These are phyloP conservation scores for Ophion ventricosus DNA, from an alignment of 2,888 invertebrate genomes.

Conservation along the genomic window DNA sequence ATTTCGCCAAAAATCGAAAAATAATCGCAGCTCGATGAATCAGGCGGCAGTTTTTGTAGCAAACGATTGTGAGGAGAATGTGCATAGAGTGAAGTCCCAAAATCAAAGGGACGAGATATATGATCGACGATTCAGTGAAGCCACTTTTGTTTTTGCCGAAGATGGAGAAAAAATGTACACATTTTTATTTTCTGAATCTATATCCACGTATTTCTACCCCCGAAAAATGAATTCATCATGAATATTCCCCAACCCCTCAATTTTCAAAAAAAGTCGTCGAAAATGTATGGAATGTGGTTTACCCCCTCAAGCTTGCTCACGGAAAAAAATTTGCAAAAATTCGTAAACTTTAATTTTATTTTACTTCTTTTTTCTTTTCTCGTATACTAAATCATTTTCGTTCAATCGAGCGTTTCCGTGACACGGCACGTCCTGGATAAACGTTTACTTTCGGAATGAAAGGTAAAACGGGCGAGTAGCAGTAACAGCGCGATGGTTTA, in stretches of 20 bases:
- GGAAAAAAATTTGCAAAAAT: too few relatives aligned
- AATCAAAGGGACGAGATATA: not conserved
- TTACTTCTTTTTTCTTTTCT: not conserved
- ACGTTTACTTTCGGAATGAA: slow-evolving; percentile 52
- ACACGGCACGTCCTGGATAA: not conserved
- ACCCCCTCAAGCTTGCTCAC: too few relatives aligned
- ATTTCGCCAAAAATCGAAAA: not conserved
- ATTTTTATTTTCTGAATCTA: not conserved
- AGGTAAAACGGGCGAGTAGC: slow-evolving; percentile 9
- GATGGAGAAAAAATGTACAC: not conserved
- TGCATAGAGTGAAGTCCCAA: not conserved
- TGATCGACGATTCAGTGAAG: not conserved
- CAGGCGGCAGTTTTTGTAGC: not conserved
- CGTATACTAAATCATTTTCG: not conserved
- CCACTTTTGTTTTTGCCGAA: not conserved
- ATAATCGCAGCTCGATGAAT: not conserved
- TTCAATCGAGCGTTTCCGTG: slow-evolving; percentile 15
- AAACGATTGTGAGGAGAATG: not conserved
- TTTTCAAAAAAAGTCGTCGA: too few relatives aligned
- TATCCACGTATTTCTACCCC: not conserved
- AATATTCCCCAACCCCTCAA: too few relatives aligned
- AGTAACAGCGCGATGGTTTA: not conserved
- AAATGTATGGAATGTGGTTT: too few relatives aligned
- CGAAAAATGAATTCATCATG: too few relatives aligned
- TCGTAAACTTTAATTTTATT: too few relatives aligned